These are phyloP conservation scores for Amphipoea oculea DNA, from an alignment of 2,888 invertebrate species.

Conservation along the genomic window DNA sequence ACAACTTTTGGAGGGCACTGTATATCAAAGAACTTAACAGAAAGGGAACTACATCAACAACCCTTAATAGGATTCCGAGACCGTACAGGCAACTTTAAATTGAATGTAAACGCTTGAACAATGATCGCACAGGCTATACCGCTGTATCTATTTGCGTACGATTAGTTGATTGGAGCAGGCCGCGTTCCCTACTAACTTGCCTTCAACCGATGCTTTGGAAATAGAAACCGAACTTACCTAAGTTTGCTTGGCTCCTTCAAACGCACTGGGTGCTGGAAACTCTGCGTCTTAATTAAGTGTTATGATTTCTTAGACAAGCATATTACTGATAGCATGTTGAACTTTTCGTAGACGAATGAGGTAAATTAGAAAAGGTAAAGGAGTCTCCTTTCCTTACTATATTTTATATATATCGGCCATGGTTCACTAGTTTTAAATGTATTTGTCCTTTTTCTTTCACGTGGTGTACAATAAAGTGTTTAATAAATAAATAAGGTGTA, in stretches of 20 bases:
- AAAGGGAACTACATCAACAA: slow-evolving; percentile 19
- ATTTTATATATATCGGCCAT: background rate
- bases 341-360: background rate
- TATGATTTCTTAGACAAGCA: background rate
- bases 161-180: slow-evolving; percentile 62
- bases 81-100: slow-evolving; percentile 58
- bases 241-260: slow-evolving; percentile 35
- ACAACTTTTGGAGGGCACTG: background rate
- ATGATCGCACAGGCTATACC: slow-evolving; percentile 57
- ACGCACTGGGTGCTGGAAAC: slow-evolving; percentile 62
- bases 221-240: slow-evolving; percentile 73
- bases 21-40: slow-evolving; percentile 20
- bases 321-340: background rate
- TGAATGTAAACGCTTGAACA: slow-evolving; percentile 59
- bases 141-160: slow-evolving; percentile 63
- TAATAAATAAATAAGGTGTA: background rate
- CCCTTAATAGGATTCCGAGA: slow-evolving; percentile 33
- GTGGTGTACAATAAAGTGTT: background rate
- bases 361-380: background rate
- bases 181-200: slow-evolving; percentile 50
- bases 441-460: background rate
- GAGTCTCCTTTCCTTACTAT: background rate
- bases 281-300: slow-evolving; percentile 8
- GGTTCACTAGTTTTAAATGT: too few species aligned
- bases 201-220: slow-evolving; percentile 65